Evolutionary conservation across 2,113 vertebrate species (phyloP), one percentile per base, ranked within the genome.

Genomic region (Cacatua alba): DNA sequence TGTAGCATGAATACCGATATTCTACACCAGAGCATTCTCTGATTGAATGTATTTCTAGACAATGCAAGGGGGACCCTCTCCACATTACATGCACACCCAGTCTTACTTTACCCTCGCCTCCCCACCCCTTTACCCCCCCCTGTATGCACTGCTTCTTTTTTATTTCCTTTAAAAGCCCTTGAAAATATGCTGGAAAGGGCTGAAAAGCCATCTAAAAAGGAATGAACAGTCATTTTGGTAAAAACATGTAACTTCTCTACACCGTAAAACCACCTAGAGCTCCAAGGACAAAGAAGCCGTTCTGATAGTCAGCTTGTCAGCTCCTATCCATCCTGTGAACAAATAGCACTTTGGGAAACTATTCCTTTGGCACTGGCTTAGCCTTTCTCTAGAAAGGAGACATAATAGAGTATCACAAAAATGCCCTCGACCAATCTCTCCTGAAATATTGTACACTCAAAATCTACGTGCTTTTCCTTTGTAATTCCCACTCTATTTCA

Each of bases 271-370:
- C 94, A 92, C 95, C 94, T 94, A 94, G 92, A 93, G 88, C 41
- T 96, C 92, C 94, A 96, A 96, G 95, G 96, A 96, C 95, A 97
- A 97, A 96, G 88, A 92, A 93, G 65, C 80, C 9, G 6, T 93
- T 95, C 76, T 92, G 95, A 95, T 93, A 94, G 95, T 91, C 31
- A n/a, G 72, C 57, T 86, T 96, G 92, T 95, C 96, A 96, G 90
- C 41, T 64, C 65, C 92, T 82, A 95, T 92, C 94, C 62, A 93
- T 96, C 95, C 95, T 91, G 69, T 52, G 93, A 92, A 95, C 71
- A 96, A 97, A 96, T 88, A 93, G 82, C 94, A 82, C 94, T 78
- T 86, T 3, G 11, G 72, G 64, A 92, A 94, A 83, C 85, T 52
- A 76, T 88, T 95, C 69, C 80, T 96, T 86, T 95, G 80, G 69